Base-by-base conservation (phyloP, 2,797 vertebrate species). In the Pelobates cultripes region DNA sequence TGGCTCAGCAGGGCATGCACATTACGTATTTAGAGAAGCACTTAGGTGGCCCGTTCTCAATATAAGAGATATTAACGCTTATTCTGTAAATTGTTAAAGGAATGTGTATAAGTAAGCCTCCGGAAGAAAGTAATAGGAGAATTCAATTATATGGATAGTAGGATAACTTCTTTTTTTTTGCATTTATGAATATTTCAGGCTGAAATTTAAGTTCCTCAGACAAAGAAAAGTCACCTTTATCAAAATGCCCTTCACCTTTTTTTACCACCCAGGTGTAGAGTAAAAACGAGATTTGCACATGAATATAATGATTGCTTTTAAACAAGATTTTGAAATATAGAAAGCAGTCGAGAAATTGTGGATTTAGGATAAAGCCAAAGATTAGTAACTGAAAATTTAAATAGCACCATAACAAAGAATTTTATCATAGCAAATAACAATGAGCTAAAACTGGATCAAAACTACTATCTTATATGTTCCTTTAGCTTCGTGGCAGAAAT, bases 51-150 rank as follows among this genome's bases (percentile, higher is more conserved):
- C 76, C 43, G 51, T 79, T 84, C 77, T 70, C 45, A 75, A 66
- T 70, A 79, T 79, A 70, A 84, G 60, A 71, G 67, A 79, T 84
- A 84, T 84, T 84, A 84, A 78, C 51, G 60, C 77, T 84, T 84
- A 84, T 84, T 79, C 82, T 79, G 73, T 63, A 75, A 79, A 84
- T 84, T 79, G 72, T 68, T 71, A 79, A 70, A 84, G 77, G 51
- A 84, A 40, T 53, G 41, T 51, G 73, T 72, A 76, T 53, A 79
- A 79, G 77, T 75, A 60, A 64, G 77, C 76, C 73, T 47, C 66
- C 17, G 4, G 45, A 28, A 70, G 45, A 12, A 79, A 44, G 64
- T 72, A 74, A 72, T 68, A 72, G 68, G 78, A 60, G 57, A 79
- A 84, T 75, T 79, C 77, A 84, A 84, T 84, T 84, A 84, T n/a